Conservation (phyloP, 1,140 invertebrate species). For the Arctopsyche grandis region DNA sequence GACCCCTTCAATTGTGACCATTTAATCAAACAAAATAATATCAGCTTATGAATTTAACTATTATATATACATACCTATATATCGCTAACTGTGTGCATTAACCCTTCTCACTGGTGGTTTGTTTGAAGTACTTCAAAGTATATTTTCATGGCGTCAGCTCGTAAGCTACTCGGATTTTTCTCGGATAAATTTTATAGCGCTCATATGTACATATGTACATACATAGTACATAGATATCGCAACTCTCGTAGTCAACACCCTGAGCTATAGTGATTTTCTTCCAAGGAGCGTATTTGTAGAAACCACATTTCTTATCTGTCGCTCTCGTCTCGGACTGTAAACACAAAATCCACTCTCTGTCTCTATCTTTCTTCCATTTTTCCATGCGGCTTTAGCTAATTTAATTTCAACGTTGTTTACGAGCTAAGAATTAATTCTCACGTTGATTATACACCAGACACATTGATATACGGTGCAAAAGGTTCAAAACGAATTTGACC, state of each 20-base stretch:
- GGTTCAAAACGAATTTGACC: no score
- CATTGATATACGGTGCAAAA: no score
- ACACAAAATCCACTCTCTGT: neutral
- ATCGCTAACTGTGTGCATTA: neutral
- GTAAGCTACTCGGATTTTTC: slow-evolving; percentile 10
- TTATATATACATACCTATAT: no score
- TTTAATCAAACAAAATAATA: no score
- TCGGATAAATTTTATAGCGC: slow-evolving; percentile 6
- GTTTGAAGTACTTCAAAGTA: slow-evolving; percentile 1
- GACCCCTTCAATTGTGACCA: no score
- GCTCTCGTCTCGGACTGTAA: neutral
- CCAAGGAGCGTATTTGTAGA: slow-evolving; percentile 10
- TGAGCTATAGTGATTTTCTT: slow-evolving; percentile 10
- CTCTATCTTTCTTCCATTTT: neutral
- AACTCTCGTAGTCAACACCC: neutral
- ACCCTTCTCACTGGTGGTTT: neutral
- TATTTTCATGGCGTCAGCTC: slow-evolving; percentile 15
- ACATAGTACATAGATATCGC: neutral
- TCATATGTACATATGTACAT: no score
- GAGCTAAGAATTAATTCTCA: neutral
- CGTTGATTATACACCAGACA: no score
- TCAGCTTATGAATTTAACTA: no score
- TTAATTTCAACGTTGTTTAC: neutral
- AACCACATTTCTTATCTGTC: slow-evolving; percentile 26
- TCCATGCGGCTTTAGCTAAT: neutral